Evolutionary conservation across 1,140 invertebrate genomes (phyloP).

Genomic region (Drosophila subpulchrella): DNA sequence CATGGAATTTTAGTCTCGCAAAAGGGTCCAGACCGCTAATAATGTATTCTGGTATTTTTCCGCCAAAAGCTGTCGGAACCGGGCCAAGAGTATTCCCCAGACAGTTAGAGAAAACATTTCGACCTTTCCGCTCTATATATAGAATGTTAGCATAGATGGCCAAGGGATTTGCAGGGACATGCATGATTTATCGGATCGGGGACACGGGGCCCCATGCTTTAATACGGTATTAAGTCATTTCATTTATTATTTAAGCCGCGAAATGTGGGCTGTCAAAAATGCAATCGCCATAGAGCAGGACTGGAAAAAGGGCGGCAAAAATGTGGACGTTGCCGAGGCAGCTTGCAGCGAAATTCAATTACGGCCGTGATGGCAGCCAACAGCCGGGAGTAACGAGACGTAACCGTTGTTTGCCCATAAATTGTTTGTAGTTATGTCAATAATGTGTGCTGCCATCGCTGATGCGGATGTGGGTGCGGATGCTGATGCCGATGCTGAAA

Average conservation of each 20-base stretch:
- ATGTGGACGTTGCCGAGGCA: conserved; percentile 15
- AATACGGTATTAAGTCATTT: conserved; percentile 78
- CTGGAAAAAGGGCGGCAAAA: conserved; percentile 1
- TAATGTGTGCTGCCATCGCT: conserved; percentile 53
- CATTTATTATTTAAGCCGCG: conserved; percentile 75
- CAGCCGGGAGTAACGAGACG: conserved; percentile 66
- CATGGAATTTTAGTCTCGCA: neutral
- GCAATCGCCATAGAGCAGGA: conserved; percentile 34
- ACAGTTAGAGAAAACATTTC: conserved; percentile 30
- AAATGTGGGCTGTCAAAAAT: conserved; percentile 71
- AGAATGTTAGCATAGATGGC: conserved; percentile 49
- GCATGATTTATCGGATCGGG: conserved; percentile 59
- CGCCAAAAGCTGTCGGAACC: conserved; percentile 21
- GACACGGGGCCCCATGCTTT: conserved; percentile 54
- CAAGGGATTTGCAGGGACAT: conserved; percentile 49
- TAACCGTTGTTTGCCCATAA: conserved; percentile 78
- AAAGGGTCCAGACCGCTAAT: conserved; percentile 31
- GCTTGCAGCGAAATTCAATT: conserved; percentile 73
- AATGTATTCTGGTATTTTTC: conserved; percentile 34
- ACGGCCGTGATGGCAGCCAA: conserved; percentile 43
- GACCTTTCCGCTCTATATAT: conserved; percentile 39
- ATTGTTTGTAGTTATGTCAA: conserved; percentile 79
- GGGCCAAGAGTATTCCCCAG: conserved; percentile 34
- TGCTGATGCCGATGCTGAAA: conserved; percentile 19
- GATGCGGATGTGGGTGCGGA: conserved; percentile 12